A percentile compares a stretch with the other conserved stretches of the same genome.
phyloP scores from a whole-genome alignment of 1,140 invertebrate species.

The Drosophila littoralis region DNA sequence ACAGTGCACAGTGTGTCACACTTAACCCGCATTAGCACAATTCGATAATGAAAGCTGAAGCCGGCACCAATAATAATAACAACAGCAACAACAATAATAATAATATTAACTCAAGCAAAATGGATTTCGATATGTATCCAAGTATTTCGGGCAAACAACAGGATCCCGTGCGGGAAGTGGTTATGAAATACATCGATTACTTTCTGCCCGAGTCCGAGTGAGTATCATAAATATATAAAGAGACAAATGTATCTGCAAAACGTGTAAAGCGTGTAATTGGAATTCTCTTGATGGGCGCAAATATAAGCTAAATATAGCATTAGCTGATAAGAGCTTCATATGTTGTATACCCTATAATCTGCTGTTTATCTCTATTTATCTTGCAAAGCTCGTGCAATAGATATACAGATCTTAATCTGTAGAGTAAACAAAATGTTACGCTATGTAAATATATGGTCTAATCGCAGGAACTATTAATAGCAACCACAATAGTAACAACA shows the following conservation, averaged over 20 bases:
- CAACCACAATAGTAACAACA: no score
- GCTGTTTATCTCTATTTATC: constrained; percentile 7
- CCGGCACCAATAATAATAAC: constrained; percentile 54
- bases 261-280: not conserved
- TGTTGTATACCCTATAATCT: not conserved
- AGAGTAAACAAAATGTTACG: not conserved
- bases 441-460: not conserved
- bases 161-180: constrained; percentile 87
- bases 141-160: constrained; percentile 88
- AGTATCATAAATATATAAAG: constrained; percentile 80
- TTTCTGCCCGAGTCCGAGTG: constrained; percentile 88
- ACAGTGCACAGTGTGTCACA: constrained; percentile 11
- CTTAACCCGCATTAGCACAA: constrained; percentile 25
- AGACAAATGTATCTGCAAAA: not conserved
- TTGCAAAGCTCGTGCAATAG: not conserved
- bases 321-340: constrained; percentile 9
- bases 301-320: constrained; percentile 16
- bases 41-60: constrained; percentile 76
- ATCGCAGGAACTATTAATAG: not conserved
- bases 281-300: not conserved
- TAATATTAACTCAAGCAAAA: constrained; percentile 61
- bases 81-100: constrained; percentile 47
- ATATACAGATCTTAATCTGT: not conserved
- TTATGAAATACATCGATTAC: constrained; percentile 88
- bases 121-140: constrained; percentile 86